These are phyloP conservation scores for Gonatopus flavifemur DNA, from an alignment of 1,140 invertebrate species.

Conservation along the genomic window DNA sequence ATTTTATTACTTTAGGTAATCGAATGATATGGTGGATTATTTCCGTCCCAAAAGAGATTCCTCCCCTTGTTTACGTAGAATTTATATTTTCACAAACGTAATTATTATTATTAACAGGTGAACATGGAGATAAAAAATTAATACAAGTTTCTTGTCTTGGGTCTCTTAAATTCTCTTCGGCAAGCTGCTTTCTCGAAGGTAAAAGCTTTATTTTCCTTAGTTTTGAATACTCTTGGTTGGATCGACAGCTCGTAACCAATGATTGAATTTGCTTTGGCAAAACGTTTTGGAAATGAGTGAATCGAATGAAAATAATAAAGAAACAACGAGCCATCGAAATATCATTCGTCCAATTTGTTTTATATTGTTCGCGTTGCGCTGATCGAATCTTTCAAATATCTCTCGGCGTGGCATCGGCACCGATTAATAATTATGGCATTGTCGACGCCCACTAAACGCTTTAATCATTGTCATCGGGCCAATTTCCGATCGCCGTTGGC, in stretches of 20 bases:
- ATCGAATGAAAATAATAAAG: background rate
- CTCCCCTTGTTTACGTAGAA: slow-evolving; percentile 23
- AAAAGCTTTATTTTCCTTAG: no score
- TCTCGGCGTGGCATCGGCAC: slow-evolving; percentile 46
- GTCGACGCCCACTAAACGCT: slow-evolving; percentile 53
- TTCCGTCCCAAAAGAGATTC: no score
- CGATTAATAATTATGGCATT: slow-evolving; percentile 58
- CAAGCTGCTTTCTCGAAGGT: slow-evolving; percentile 1
- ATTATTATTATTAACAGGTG: no score
- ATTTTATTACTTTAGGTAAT: slow-evolving; percentile 47
- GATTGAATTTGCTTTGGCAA: background rate
- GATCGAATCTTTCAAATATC: background rate
- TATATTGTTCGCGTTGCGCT: background rate
- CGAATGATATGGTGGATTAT: slow-evolving; percentile 36
- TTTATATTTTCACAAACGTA: slow-evolving; percentile 3
- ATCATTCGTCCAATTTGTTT: slow-evolving; percentile 5
- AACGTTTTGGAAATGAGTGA: background rate
- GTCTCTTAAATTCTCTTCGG: slow-evolving; percentile 6
- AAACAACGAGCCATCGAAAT: slow-evolving; percentile 13
- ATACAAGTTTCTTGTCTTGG: no score
- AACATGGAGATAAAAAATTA: no score
- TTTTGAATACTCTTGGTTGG: no score
- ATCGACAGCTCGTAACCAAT: no score
- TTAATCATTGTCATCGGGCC: slow-evolving; percentile 61
- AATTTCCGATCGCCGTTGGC: slow-evolving; percentile 57